These are phyloP conservation scores for Polia nebulosa DNA, from an alignment of 2,888 invertebrate species.

Conservation along the genomic window DNA sequence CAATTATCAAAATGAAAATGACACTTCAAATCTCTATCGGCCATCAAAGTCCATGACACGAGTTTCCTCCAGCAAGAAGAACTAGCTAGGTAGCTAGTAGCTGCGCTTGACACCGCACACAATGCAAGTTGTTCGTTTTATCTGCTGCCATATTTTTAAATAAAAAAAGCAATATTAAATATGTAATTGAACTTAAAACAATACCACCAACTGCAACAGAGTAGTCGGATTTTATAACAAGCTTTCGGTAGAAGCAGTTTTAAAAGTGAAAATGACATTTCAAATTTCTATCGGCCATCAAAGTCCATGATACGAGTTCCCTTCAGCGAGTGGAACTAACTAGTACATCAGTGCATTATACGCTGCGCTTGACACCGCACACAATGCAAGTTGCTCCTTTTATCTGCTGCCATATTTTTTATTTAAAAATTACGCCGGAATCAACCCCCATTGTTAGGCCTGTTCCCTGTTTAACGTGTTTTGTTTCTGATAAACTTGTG, in stretches of 20 bases:
- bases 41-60: constrained; percentile 46
- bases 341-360: constrained; percentile 62
- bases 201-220: too few species aligned
- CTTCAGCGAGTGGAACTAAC: constrained; percentile 33
- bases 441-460: constrained; percentile 55
- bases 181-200: too few species aligned
- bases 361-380: constrained; percentile 66
- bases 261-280: background rate
- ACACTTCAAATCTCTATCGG: constrained; percentile 35
- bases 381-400: constrained; percentile 61
- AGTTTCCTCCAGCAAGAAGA: constrained; percentile 12
- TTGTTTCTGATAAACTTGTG: constrained; percentile 41
- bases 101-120: constrained; percentile 66
- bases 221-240: too few species aligned
- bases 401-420: constrained; percentile 44
- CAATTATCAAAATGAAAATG: background rate
- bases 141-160: constrained; percentile 42
- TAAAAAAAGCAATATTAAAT: too few species aligned
- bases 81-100: constrained; percentile 57
- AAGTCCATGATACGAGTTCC: constrained; percentile 44
- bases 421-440: constrained; percentile 59
- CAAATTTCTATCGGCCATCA: constrained; percentile 35
- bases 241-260: background rate
- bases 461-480: constrained; percentile 38
- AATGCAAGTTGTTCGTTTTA: constrained; percentile 59